phyloP scores from a whole-genome alignment of 2,113 vertebrate species.

The Oryctolagus cuniculus region mOryCun1.1 NC_091435.1:64228501-64229000 shows the following conservation, averaged over 20 bases:
- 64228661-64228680: background rate
- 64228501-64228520: no score
- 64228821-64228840: background rate
- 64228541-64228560: no score
- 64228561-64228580: background rate
- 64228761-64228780: slow-evolving; percentile 71
- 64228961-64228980: background rate
- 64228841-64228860: background rate
- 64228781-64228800: slow-evolving; percentile 32
- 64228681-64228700: background rate
- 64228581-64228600: background rate
- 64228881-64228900: background rate
- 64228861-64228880: background rate
- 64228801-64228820: background rate
- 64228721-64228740: background rate
- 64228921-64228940: background rate
- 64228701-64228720: background rate
- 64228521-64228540: no score
- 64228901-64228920: background rate
- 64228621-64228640: background rate
- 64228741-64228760: slow-evolving; percentile 47
- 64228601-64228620: background rate
- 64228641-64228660: background rate
- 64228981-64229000: background rate
- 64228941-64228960: background rate